Evolutionary conservation across 2,113 vertebrate species (phyloP).

Genomic region (Spilogale gracilis): DNA sequence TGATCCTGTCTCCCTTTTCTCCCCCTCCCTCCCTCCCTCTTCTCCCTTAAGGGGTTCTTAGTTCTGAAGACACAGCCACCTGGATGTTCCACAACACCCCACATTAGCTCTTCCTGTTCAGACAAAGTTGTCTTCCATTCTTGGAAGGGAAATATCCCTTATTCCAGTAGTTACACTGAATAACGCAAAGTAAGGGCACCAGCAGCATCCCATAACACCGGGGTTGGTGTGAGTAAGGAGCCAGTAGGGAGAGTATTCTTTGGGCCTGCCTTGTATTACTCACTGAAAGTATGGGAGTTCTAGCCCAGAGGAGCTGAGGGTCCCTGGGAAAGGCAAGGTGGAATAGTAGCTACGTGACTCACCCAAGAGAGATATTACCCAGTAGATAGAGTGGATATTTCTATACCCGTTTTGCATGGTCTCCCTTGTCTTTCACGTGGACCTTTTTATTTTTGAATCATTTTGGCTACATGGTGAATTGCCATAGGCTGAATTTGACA

Average conservation of each 20-base stretch:
- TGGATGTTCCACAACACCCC: not conserved
- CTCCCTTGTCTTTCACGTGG: not conserved
- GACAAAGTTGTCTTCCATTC: conserved; percentile 17
- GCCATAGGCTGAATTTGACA: not conserved
- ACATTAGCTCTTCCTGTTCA: not conserved
- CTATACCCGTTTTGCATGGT: not conserved
- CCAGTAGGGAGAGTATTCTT: not conserved
- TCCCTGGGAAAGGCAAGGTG: not conserved
- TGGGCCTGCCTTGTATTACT: not conserved
- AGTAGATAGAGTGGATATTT: not conserved
- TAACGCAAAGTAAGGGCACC: not conserved
- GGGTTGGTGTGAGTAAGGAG: not conserved
- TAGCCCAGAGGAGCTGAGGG: not conserved
- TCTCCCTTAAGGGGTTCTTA: not conserved
- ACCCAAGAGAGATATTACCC: not conserved
- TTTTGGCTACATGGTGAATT: not conserved
- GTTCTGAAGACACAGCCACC: not conserved
- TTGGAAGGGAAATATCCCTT: not conserved
- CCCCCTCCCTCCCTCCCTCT: not conserved
- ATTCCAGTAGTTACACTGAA: not conserved
- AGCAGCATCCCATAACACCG: not conserved
- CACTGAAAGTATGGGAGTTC: too few relatives aligned
- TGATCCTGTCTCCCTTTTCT: not conserved
- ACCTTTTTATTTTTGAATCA: not conserved
- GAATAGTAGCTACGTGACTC: not conserved